These are phyloP conservation scores for Chelonus formosanus DNA, from an alignment of 2,888 invertebrate species.

Conservation along the genomic window DNA sequence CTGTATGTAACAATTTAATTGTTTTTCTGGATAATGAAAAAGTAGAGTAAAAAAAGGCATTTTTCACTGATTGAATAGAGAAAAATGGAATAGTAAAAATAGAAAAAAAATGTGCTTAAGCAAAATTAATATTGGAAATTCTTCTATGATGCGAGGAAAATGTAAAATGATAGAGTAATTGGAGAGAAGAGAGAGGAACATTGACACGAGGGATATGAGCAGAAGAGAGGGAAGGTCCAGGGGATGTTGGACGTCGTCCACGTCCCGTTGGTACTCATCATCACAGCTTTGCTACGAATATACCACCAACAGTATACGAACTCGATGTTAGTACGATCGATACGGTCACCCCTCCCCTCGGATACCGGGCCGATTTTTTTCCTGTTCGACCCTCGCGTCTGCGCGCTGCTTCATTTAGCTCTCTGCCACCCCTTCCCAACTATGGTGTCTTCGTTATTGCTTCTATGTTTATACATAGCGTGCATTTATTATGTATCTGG, in stretches of 20 bases:
- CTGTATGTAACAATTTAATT: too few relatives aligned
- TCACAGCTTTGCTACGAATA: conserved; percentile 54
- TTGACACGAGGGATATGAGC: neutral
- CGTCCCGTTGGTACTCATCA: conserved; percentile 45
- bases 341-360: conserved; percentile 58
- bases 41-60: too few relatives aligned
- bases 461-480: conserved; percentile 36
- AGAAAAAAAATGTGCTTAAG: neutral
- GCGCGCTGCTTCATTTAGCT: conserved; percentile 42
- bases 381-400: conserved; percentile 58
- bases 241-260: conserved; percentile 44
- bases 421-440: conserved; percentile 30
- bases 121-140: conserved; percentile 7
- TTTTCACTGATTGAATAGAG: too few relatives aligned
- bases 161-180: conserved; percentile 7
- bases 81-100: neutral
- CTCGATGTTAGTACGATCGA: conserved; percentile 60
- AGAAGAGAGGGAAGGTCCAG: conserved; percentile 17
- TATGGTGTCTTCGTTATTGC: conserved; percentile 40
- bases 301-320: conserved; percentile 66
- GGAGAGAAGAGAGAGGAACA: conserved; percentile 14
- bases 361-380: conserved; percentile 72
- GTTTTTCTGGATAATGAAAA: too few relatives aligned
- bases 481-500: conserved; percentile 39
- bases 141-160: conserved; percentile 5